Evolutionary conservation across 2,888 invertebrate genomes (phyloP).

Genomic region (Drosophila vallismaia): DNA sequence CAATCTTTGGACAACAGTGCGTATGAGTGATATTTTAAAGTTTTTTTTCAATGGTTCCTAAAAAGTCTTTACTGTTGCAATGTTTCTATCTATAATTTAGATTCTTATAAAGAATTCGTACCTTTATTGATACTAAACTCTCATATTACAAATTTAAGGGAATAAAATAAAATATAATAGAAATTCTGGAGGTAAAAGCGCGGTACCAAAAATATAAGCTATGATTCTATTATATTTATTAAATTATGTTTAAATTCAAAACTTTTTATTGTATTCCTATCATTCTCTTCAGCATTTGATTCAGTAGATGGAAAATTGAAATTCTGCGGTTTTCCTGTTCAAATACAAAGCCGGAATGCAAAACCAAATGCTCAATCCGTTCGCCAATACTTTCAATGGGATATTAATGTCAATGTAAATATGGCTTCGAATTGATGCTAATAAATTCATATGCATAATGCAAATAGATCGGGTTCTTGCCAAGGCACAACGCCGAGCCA

Average conservation of each 20-base stretch:
- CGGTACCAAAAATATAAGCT: background rate
- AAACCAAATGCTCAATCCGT: slow-evolving; percentile 19
- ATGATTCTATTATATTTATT: background rate
- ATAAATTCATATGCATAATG: slow-evolving; percentile 78
- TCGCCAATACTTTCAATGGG: slow-evolving; percentile 31
- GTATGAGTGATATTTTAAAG: background rate
- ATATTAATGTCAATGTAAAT: slow-evolving; percentile 63
- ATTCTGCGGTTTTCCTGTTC: slow-evolving; percentile 46
- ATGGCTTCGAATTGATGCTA: slow-evolving; percentile 62
- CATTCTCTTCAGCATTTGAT: slow-evolving; percentile 14
- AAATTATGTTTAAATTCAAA: background rate
- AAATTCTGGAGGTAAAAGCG: background rate
- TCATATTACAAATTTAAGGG: background rate
- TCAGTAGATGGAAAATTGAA: no score
- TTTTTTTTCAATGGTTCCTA: background rate
- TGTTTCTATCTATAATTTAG: no score
- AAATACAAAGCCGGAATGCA: slow-evolving; percentile 9
- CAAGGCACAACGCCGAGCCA: slow-evolving; percentile 36
- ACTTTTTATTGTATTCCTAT: background rate
- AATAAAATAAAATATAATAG: background rate
- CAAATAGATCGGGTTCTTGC: slow-evolving; percentile 62
- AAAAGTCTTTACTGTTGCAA: no score
- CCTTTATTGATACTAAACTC: no score
- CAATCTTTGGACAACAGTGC: background rate
- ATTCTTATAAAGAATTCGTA: background rate